A percentile compares a stretch with the other conserved stretches of the same genome.
Conservation (phyloP, 2,888 invertebrate species). For the Pheosia gnoma region DNA sequence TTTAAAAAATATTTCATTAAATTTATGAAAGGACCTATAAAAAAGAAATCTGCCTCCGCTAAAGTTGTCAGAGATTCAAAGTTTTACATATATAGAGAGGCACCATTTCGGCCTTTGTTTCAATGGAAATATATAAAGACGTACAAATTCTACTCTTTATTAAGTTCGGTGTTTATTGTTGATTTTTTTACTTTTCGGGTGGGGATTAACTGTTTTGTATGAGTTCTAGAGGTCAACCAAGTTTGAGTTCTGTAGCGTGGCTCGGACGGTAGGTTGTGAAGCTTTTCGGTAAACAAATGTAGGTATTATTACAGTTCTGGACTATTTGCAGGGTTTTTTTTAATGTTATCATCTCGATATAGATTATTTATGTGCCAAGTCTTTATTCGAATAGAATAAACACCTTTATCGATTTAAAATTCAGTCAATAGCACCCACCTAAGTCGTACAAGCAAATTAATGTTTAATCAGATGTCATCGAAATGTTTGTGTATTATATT, state of each 20-base stretch:
- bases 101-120: background rate
- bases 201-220: constrained; percentile 20
- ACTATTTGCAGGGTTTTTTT: constrained; percentile 6
- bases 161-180: background rate
- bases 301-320: constrained; percentile 5
- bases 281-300: constrained; percentile 24
- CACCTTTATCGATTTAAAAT: too few species aligned
- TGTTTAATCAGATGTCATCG: too few species aligned
- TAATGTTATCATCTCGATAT: background rate
- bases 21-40: too few species aligned
- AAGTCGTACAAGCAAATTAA: too few species aligned
- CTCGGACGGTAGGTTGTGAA: constrained; percentile 20
- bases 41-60: too few species aligned
- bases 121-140: background rate
- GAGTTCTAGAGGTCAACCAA: constrained; percentile 22
- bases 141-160: background rate
- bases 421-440: too few species aligned
- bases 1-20: too few species aligned
- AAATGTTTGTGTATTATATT: too few species aligned
- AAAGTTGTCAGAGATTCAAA: too few species aligned
- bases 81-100: background rate
- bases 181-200: constrained; percentile 6
- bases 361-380: too few species aligned
- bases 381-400: too few species aligned
- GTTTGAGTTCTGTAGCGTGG: constrained; percentile 20